phyloP scores from a whole-genome alignment of 2,113 vertebrate species.

The Pelecanoides urinatrix region DNA sequence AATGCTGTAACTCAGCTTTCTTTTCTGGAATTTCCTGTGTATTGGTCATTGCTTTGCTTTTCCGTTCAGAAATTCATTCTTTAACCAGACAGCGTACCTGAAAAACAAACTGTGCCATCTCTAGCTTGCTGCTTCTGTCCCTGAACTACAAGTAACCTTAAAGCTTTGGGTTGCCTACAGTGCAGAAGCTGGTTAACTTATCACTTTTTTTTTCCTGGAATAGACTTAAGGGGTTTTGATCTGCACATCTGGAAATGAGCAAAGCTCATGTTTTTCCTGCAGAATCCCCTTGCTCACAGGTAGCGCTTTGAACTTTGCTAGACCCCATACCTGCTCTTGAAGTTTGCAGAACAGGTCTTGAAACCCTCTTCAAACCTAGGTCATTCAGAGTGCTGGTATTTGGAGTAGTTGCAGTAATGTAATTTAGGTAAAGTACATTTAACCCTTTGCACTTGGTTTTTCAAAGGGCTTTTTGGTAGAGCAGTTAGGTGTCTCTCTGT shows the following conservation, averaged over 20 bases:
- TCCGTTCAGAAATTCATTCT: constrained; percentile 29
- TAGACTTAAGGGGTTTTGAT: neutral
- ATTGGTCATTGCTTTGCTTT: constrained; percentile 42
- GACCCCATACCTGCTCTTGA: neutral
- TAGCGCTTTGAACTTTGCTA: neutral
- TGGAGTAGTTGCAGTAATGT: neutral
- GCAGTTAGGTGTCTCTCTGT: neutral
- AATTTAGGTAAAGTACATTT: neutral
- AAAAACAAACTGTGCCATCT: constrained; percentile 1
- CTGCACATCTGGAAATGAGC: constrained; percentile 36
- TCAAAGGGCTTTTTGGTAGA: neutral
- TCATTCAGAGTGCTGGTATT: neutral
- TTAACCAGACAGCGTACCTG: constrained; percentile 15
- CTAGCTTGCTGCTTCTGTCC: neutral
- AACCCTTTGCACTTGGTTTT: neutral
- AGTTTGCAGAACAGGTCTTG: neutral
- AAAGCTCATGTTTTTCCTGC: neutral
- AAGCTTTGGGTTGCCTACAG: neutral
- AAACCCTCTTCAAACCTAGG: neutral
- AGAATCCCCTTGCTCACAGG: neutral
- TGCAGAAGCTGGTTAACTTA: neutral
- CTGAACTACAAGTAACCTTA: neutral
- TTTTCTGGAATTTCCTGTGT: constrained; percentile 58
- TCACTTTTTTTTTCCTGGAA: neutral
- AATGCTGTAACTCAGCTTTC: constrained; percentile 33